These are phyloP conservation scores for Lottia gigantea DNA, from an alignment of 2,888 invertebrate genomes.

Conservation along the genomic window DNA sequence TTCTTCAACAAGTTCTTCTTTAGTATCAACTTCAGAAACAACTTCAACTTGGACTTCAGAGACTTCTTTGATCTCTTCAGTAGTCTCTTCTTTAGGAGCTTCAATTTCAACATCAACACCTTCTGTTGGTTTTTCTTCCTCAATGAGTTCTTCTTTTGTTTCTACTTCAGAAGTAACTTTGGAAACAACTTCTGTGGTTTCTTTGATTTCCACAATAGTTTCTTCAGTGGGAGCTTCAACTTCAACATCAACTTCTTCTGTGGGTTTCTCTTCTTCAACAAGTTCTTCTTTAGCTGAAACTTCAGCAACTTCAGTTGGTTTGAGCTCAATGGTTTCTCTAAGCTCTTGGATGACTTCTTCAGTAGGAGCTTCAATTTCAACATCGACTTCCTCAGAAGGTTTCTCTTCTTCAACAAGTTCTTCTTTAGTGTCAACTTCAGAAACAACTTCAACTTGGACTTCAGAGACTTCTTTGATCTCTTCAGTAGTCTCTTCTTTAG, in stretches of 20 bases:
- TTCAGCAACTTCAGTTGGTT: conserved; percentile 25
- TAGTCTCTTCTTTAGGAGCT: conserved; percentile 21
- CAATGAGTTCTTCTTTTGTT: background rate
- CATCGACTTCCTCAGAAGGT: conserved; percentile 27
- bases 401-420: conserved; percentile 23
- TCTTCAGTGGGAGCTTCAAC: conserved; percentile 29
- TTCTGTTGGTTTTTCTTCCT: conserved; percentile 8
- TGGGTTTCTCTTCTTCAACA: conserved; percentile 22
- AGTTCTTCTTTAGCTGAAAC: conserved; percentile 32
- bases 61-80: conserved; percentile 23
- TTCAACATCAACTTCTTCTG: conserved; percentile 24
- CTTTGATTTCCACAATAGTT: conserved; percentile 24
- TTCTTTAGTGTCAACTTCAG: conserved; percentile 21
- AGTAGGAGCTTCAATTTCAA: conserved; percentile 31
- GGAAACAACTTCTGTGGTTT: conserved; percentile 13
- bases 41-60: background rate
- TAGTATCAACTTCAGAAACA: too few relatives aligned
- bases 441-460: conserved; percentile 22
- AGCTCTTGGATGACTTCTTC: conserved; percentile 33
- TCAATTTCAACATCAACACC: conserved; percentile 9
- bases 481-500: conserved; percentile 30
- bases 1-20: too few relatives aligned
- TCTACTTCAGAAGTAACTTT: conserved; percentile 7
- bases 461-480: conserved; percentile 18
- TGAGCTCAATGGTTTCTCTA: conserved; percentile 19